Evolutionary conservation across 2,888 invertebrate species (phyloP).

Genomic region (Ptycholaimellus sp.): DNA sequence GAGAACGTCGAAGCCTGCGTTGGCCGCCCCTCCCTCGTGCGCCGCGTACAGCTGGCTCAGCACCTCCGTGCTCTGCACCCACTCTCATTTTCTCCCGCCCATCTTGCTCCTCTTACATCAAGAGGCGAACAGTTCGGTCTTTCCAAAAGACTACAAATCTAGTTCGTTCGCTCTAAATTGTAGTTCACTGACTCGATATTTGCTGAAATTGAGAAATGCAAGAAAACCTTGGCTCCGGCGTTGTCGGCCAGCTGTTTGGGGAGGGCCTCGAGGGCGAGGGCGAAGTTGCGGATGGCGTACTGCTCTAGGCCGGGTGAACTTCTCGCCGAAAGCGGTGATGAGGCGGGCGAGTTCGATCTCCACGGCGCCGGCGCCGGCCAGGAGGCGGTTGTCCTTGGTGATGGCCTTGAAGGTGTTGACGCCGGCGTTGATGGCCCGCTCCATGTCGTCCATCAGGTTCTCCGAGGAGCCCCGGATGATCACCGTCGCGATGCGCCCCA

Average conservation of each 20-base stretch:
- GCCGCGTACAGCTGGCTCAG: conserved; percentile 68
- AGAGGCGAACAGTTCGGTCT: too few species aligned
- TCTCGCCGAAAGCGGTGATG: conserved; percentile 57
- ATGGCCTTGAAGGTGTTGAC: conserved; percentile 90
- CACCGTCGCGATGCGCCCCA: conserved; percentile 44
- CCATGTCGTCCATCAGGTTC: conserved; percentile 94
- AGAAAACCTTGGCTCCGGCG: conserved; percentile 48
- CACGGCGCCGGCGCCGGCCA: conserved; percentile 80
- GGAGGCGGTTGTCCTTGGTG: conserved; percentile 41
- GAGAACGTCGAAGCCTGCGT: conserved; percentile 54
- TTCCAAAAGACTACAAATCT: too few species aligned
- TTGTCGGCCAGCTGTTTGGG: conserved; percentile 82
- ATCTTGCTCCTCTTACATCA: too few species aligned
- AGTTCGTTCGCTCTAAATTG: too few species aligned
- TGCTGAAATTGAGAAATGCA: too few species aligned
- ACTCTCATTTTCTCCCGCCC: too few species aligned
- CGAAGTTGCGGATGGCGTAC: conserved; percentile 79
- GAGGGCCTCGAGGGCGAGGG: conserved; percentile 55
- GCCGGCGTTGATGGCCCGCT: conserved; percentile 89
- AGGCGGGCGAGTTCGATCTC: conserved; percentile 77
- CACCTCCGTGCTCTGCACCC: conserved; percentile 46
- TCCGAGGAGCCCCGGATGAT: conserved; percentile 85
- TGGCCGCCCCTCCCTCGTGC: conserved; percentile 64
- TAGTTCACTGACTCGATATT: too few species aligned
- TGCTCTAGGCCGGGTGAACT: conserved; percentile 79